Base-by-base conservation (phyloP, 2,797 vertebrate species). In the Alauda arvensis region DNA sequence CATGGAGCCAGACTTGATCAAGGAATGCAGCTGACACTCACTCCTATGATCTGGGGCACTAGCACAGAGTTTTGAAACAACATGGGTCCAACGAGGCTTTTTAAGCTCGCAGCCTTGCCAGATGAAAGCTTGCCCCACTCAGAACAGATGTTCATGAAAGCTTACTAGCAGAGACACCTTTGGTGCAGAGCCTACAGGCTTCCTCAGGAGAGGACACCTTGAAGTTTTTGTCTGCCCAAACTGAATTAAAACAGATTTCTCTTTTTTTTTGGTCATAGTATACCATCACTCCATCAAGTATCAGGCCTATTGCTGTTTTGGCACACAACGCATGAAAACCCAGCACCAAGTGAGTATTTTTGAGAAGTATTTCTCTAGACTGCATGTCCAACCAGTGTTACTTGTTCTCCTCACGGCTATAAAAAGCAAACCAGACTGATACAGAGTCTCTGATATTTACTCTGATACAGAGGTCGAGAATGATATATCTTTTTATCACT, bases 351-450 rank as follows among this genome's bases (percentile, higher is more conserved):
- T 3, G 8, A 66, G 26, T 31, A 39, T 14, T 71, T 92, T 45
- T 76, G 46, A 65, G 56, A 34, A 49, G 56, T 4, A 8, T 4
- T 10, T 62, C 49, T 76, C 37, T 20, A 55, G 24, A 52, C 8
- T 33, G 10, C 18, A 61, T 43, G 67, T 48, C 52, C 45, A 78
- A 48, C 11, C 33, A 72, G 12, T 2, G 1, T 19, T 53, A 57
- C 2, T 29, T 59, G 15, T 24, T 62, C 25, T 80, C 19, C n/a
- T 61, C 52, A 14, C 0, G 0, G 42, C 39, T 67, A 7, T 26
- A 14, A 31, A 78, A 68, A 70, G 17, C 28, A 76, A 86, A 61
- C 12, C 39, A 71, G 42, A 34, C 48, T 53, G 39, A 52, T 8
- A 62, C 19, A 52, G 26, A 56, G 33, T 25, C 33, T 46, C 21